A percentile compares a stretch with the other conserved stretches of the same genome.
Evolutionary conservation across 1,140 invertebrate species (phyloP).

Genomic region (Aphelenchoides besseyi): DNA sequence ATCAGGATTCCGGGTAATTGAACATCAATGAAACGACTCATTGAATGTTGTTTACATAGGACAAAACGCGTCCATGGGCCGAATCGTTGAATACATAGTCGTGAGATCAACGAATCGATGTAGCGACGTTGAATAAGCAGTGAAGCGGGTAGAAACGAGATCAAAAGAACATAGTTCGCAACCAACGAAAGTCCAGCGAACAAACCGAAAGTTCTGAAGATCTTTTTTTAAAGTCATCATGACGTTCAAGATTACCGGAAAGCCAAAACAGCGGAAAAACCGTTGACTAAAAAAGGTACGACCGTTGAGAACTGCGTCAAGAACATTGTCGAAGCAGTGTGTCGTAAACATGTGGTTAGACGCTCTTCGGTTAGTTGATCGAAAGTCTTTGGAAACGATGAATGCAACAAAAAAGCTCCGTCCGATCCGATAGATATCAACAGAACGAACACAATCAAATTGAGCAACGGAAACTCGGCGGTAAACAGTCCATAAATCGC

Average conservation of each 20-base stretch:
- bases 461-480: slow-evolving; percentile 58
- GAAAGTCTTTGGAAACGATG: slow-evolving; percentile 40
- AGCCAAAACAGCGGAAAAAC: slow-evolving; percentile 57
- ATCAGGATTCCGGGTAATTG: neutral
- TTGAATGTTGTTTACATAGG: neutral
- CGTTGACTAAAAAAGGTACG: slow-evolving; percentile 59
- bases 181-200: slow-evolving; percentile 60
- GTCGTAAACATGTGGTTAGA: slow-evolving; percentile 37
- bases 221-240: neutral
- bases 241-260: slow-evolving; percentile 43
- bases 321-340: slow-evolving; percentile 58
- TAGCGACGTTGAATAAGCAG: slow-evolving; percentile 49
- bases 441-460: slow-evolving; percentile 59
- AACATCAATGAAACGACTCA: neutral
- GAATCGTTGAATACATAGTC: neutral
- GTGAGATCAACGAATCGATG: slow-evolving; percentile 30
- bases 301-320: slow-evolving; percentile 59
- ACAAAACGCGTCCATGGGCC: neutral
- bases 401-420: slow-evolving; percentile 56
- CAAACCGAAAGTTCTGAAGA: slow-evolving; percentile 55
- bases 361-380: slow-evolving; percentile 38
- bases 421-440: slow-evolving; percentile 59
- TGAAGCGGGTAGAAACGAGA: slow-evolving; percentile 57
- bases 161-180: slow-evolving; percentile 56
- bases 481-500: slow-evolving; percentile 38